Percentiles rank a stretch among this genome's conserved stretches.
Conservation (phyloP, 1,140 invertebrate genomes). For the Camponotus pennsylvanicus region DNA sequence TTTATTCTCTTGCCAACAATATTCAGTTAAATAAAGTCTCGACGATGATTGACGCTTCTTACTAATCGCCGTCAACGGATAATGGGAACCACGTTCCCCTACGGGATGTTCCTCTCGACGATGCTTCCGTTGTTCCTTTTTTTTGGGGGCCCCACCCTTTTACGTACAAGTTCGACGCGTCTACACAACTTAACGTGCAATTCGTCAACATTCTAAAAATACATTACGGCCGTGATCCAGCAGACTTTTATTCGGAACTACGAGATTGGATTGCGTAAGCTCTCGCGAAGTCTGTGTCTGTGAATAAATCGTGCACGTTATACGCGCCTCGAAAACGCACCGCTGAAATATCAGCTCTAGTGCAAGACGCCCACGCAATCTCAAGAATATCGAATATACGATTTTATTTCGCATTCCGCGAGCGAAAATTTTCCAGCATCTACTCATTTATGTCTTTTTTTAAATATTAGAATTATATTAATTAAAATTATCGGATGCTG, state of each 20-base stretch:
- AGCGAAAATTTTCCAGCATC: background rate
- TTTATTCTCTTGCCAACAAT: constrained; percentile 4
- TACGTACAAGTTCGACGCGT: background rate
- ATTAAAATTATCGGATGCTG: background rate
- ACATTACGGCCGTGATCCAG: constrained; percentile 78
- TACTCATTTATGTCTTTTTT: background rate
- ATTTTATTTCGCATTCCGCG: background rate
- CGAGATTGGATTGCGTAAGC: constrained; percentile 76
- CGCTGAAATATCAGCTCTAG: background rate
- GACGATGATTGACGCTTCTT: background rate
- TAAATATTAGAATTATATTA: background rate
- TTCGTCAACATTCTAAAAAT: constrained; percentile 81
- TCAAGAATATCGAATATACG: background rate
- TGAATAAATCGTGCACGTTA: constrained; percentile 65
- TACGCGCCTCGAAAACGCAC: constrained; percentile 20
- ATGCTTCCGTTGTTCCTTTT: constrained; percentile 17
- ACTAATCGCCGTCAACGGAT: background rate
- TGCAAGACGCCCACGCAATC: background rate
- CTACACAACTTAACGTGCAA: constrained; percentile 12
- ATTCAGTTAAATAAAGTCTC: constrained; percentile 12
- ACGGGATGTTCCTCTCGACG: background rate
- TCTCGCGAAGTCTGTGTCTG: constrained; percentile 37
- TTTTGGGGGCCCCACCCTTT: constrained; percentile 38
- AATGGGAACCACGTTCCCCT: constrained; percentile 6
- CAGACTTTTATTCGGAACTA: constrained; percentile 74